Evolutionary conservation across 2,888 invertebrate species (phyloP), one percentile per base, ranked within the genome.

Genomic region (Euplagia quadripunctaria): DNA sequence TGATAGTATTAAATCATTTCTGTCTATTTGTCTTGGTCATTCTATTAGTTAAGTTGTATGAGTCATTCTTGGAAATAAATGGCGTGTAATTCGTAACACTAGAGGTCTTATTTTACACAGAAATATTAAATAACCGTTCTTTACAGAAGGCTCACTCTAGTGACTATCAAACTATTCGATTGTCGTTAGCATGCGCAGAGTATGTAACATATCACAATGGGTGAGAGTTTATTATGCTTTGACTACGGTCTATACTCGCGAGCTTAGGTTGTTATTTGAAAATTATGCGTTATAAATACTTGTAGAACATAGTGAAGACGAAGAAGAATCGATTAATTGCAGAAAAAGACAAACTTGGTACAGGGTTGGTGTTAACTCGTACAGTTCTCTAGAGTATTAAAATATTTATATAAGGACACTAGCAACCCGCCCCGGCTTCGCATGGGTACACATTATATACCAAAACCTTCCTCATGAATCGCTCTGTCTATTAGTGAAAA

Each of bases 41-140:
- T 31, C 31, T 31, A 49, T 65, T 49, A 20, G 20, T 65, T 20
- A 65, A 5, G 14, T 20, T 8, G 1, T 20, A 1, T 65, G 46
- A 65, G n/a, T 65, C 64, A 65, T 65, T 65, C 31, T 51, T 9
- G 41, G 14, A 51, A 31, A 55, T 52, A 42, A 68, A 55, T 68
- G n/a, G 4, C 41, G 41, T n/a, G n/a, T 52, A 41, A 52, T 41
- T 17, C 0, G 17, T 67, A 41, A 14, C 41, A 31, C 46, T 4
- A 51, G 17, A 51, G 17, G n/a, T 55, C 8, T n/a, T 9, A 55
- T 55, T 11, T n/a, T 55, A n/a, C 17, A 52, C 17, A 8, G 17
- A 52, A 7, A 52, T n/a, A 1, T 8, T 1, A 8, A n/a, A 52
- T 52, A 52, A 46, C 9, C 17, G 8, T 7, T 17, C 52, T 52